Base-by-base conservation (phyloP, 2,113 vertebrate genomes). In the Aphelocoma coerulescens region DNA sequence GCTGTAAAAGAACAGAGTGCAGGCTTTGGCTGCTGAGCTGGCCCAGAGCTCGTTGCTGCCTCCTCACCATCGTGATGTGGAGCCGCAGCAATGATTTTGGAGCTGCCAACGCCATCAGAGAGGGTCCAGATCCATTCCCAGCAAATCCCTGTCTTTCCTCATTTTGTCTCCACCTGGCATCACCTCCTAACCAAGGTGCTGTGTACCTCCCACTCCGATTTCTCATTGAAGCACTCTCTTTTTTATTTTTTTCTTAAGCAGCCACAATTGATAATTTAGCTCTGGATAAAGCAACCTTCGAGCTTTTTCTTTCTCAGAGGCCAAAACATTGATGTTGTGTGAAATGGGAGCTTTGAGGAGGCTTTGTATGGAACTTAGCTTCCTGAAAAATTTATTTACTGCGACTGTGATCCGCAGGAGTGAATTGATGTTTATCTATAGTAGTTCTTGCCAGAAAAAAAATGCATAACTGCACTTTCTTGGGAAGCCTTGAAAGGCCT, bases 381-480 rank as follows among this genome's bases (percentile, higher is more conserved):
- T 97, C 97, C 96, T 98, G 97, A 98, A 98, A 98, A 98, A 97
- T 98, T 98, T 98, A 98, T 98, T 98, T 98, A 95, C 97, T 96
- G 96, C 87, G 65, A 94, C 97, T 97, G 97, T 93, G 98, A 97
- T 98, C 96, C 5, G 55, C 96, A 89, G 98, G 97, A 97, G 97
- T 5, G 94, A 96, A 97, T 96, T 97, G 97, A 98, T 98, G 97
- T 97, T 97, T 98, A 97, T 98, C 97, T 97, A 61, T 92, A 96
- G 96, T 86, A 35, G 68, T 96, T 96, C 85, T 79, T 82, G 79
- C 97, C 97, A 95, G 97, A 28, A 91, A 81, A 96, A 71, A 85
- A 96, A 89, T 77, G 96, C 95, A 85, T 96, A 96, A 87, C 94
- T 96, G 96, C 96, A 94, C 97, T 96, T 97, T 95, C 96, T 92